Conservation (phyloP, 1,140 invertebrate genomes). For the Diabrotica undecimpunctata region DNA sequence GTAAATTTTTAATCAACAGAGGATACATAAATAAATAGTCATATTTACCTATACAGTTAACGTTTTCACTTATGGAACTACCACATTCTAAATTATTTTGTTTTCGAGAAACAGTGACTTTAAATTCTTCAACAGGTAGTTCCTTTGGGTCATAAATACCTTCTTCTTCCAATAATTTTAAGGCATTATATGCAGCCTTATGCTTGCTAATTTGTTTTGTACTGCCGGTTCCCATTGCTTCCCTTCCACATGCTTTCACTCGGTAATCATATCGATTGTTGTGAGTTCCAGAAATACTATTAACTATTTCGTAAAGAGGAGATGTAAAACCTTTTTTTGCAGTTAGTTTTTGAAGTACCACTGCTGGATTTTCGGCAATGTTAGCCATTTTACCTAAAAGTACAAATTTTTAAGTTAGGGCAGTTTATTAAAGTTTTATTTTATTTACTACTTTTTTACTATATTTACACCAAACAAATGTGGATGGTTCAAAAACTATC, state of each 20-base stretch:
- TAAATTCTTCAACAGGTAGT: conserved; percentile 26
- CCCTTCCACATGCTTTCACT: conserved; percentile 48
- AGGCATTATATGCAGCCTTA: conserved; percentile 35
- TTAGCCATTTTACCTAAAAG: conserved; percentile 24
- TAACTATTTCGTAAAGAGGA: conserved; percentile 59
- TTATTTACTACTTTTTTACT: too few relatives aligned
- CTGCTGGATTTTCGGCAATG: conserved; percentile 63
- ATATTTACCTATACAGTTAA: conserved; percentile 34
- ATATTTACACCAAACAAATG: too few relatives aligned
- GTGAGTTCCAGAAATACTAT: conserved; percentile 63
- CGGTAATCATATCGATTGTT: conserved; percentile 68
- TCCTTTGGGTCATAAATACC: conserved; percentile 31
- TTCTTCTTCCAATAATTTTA: conserved; percentile 30
- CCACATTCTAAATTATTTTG: conserved; percentile 43
- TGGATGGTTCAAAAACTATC: too few relatives aligned
- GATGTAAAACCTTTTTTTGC: conserved; percentile 53
- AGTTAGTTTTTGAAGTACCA: conserved; percentile 70
- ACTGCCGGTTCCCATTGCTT: conserved; percentile 49
- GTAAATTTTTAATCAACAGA: too few relatives aligned
- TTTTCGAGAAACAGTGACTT: conserved; percentile 19
- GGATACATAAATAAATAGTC: too few relatives aligned
- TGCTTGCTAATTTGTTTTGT: conserved; percentile 43
- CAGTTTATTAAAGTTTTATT: too few relatives aligned
- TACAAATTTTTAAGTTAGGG: too few relatives aligned
- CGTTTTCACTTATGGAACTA: conserved; percentile 66